Conservation (phyloP, 2,888 invertebrate genomes). For the Philaethria dido region DNA sequence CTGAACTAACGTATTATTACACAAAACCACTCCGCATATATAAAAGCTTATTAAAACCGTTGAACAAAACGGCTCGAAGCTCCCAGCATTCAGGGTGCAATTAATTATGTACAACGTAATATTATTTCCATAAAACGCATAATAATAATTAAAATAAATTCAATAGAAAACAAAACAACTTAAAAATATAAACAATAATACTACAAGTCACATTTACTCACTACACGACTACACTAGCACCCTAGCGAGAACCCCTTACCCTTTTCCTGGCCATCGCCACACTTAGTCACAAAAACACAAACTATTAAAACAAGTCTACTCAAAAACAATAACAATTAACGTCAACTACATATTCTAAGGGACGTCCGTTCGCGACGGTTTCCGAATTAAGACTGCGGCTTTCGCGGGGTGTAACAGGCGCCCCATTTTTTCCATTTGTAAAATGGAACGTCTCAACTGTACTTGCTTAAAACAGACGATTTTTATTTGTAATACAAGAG, state of each 20-base stretch:
- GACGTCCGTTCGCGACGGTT: conserved; percentile 54
- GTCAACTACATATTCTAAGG: conserved; percentile 45
- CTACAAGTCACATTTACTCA: conserved; percentile 11
- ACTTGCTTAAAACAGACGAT: conserved; percentile 39
- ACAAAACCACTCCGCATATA: conserved; percentile 5
- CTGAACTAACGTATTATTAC: conserved; percentile 5
- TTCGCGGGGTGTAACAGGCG: conserved; percentile 57
- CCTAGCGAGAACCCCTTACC: conserved; percentile 60
- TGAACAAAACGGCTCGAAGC: conserved; percentile 3
- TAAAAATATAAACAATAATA: conserved; percentile 11
- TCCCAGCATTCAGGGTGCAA: background rate
- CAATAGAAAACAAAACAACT: conserved; percentile 16
- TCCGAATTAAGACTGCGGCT: conserved; percentile 60
- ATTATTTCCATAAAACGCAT: background rate
- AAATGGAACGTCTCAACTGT: conserved; percentile 55
- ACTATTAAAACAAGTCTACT: conserved; percentile 16
- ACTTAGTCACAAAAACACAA: conserved; percentile 47
- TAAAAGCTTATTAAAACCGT: conserved; percentile 3
- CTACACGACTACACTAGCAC: conserved; percentile 27
- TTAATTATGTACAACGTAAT: background rate
- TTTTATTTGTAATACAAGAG: conserved; percentile 45
- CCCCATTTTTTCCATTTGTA: conserved; percentile 58
- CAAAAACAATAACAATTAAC: conserved; percentile 46
- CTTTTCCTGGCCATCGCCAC: conserved; percentile 74
- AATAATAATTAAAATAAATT: background rate